phyloP scores from a whole-genome alignment of 2,888 invertebrate genomes.

The Cloeon dipterum region DNA sequence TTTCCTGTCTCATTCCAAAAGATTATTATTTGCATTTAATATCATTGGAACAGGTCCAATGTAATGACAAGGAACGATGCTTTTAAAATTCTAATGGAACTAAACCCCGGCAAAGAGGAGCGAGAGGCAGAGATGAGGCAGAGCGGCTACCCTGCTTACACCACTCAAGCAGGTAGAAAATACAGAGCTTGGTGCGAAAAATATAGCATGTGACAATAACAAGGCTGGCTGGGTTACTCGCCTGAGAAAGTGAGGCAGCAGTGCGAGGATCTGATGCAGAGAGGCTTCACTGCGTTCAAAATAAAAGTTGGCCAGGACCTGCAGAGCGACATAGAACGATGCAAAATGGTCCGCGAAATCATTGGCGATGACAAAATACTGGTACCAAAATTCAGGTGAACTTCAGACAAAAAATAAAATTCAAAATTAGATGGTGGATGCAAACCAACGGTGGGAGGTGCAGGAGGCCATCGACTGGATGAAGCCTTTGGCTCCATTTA shows the following conservation, averaged over 20 bases:
- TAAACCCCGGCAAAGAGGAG: slow-evolving; percentile 29
- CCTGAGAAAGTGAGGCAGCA: slow-evolving; percentile 46
- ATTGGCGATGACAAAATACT: slow-evolving; percentile 54
- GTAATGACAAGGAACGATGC: no score
- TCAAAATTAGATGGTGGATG: slow-evolving; percentile 49
- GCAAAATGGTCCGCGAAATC: slow-evolving; percentile 42
- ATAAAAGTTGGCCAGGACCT: slow-evolving; percentile 70
- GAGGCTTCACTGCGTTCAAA: slow-evolving; percentile 68
- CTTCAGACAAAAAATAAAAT: no score
- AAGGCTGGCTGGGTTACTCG: slow-evolving; percentile 72
- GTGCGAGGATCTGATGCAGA: slow-evolving; percentile 43
- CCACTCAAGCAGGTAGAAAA: slow-evolving; percentile 66
- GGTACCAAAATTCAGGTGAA: slow-evolving; percentile 30
- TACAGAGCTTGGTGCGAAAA: no score
- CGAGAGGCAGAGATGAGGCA: slow-evolving; percentile 35
- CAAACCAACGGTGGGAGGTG: slow-evolving; percentile 78
- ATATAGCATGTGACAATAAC: no score
- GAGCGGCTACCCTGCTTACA: slow-evolving; percentile 67
- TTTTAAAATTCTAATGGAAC: background rate
- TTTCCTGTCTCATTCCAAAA: no score
- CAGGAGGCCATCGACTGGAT: slow-evolving; percentile 70
- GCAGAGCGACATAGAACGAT: slow-evolving; percentile 50
- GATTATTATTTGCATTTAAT: background rate
- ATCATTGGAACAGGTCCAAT: no score
- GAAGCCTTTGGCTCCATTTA: slow-evolving; percentile 45